These are phyloP conservation scores for Sminthurinus signatus DNA, from an alignment of 1,140 invertebrate genomes.

Conservation along the genomic window DNA sequence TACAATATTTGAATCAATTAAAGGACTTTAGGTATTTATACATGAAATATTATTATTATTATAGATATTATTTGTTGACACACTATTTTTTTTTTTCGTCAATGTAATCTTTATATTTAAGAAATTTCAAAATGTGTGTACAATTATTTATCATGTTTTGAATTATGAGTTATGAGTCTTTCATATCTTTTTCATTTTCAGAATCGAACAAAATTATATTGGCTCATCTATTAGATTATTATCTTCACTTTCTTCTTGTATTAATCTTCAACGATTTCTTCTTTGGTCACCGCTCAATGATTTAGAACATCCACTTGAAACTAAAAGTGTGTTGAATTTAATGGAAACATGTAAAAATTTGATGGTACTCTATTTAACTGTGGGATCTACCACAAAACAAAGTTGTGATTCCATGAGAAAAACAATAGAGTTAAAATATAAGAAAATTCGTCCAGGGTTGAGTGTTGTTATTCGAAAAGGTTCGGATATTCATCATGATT, in stretches of 20 bases:
- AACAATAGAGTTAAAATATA: slow-evolving; percentile 11
- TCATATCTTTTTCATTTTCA: background rate
- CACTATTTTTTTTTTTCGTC: too few relatives aligned
- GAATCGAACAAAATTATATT: slow-evolving; percentile 24
- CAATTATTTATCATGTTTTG: background rate
- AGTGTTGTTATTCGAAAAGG: slow-evolving; percentile 13
- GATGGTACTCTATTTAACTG: slow-evolving; percentile 11
- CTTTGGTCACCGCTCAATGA: slow-evolving; percentile 23
- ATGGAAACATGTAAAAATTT: slow-evolving; percentile 15
- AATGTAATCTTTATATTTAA: background rate
- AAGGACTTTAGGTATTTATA: slow-evolving; percentile 23
- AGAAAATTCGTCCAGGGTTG: background rate
- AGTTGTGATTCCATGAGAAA: slow-evolving; percentile 11
- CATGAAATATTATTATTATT: background rate
- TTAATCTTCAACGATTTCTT: slow-evolving; percentile 8
- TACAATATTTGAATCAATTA: background rate
- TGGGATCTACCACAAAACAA: slow-evolving; percentile 11
- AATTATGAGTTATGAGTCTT: background rate
- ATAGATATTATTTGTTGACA: background rate
- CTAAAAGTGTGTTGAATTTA: background rate
- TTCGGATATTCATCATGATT: background rate
- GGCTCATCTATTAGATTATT: slow-evolving; percentile 8
- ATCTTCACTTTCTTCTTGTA: slow-evolving; percentile 2
- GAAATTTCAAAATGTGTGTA: background rate
- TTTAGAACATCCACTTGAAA: slow-evolving; percentile 7